These are phyloP conservation scores for Tenthredo mesomela DNA, from an alignment of 2,888 invertebrate species.

Conservation along the genomic window DNA sequence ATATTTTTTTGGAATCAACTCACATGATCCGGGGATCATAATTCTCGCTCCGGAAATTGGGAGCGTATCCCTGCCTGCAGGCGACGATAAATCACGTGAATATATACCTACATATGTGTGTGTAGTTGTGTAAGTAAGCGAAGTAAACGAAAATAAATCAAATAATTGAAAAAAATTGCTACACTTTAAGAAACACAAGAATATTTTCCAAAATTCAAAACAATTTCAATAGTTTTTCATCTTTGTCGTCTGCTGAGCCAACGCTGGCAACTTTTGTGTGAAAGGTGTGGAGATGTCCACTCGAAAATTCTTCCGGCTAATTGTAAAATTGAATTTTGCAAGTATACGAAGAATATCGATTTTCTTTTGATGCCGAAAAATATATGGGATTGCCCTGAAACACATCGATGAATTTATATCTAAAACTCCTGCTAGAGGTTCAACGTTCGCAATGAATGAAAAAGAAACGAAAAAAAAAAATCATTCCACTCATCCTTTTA, in stretches of 20 bases:
- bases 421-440: no score
- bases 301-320: no score
- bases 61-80: not conserved
- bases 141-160: not conserved
- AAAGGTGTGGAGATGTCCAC: no score
- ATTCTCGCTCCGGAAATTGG: not conserved
- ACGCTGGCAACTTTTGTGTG: no score
- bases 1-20: not conserved
- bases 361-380: no score
- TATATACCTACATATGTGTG: not conserved
- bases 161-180: not conserved
- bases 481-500: no score
- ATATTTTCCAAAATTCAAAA: not conserved
- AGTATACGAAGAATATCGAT: no score
- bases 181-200: not conserved
- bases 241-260: not conserved
- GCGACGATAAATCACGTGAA: not conserved
- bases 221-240: not conserved
- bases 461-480: no score
- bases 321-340: no score
- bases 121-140: not conserved
- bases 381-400: no score
- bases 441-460: no score
- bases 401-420: no score
- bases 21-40: not conserved